phyloP scores from a whole-genome alignment of 1,140 invertebrate species.

The Stratiolaelaps scimitus region DNA sequence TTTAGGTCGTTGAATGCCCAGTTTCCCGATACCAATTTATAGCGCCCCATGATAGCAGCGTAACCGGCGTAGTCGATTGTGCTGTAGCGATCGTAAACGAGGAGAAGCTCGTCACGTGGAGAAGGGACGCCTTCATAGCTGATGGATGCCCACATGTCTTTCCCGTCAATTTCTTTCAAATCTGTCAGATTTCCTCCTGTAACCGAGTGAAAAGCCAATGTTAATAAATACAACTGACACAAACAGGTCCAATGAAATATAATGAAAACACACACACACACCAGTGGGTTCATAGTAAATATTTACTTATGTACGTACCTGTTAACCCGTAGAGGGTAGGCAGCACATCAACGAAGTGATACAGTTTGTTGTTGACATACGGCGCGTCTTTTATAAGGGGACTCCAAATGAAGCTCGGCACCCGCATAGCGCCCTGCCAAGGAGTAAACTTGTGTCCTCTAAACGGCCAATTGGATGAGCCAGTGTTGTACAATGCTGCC shows the following conservation, averaged over 20 bases:
- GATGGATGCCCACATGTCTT: background rate
- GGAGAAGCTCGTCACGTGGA: background rate
- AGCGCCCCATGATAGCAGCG: background rate
- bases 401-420: constrained; percentile 64
- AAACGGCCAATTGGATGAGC: constrained; percentile 81
- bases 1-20: background rate
- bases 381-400: constrained; percentile 48
- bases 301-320: constrained; percentile 30
- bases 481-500: constrained; percentile 58
- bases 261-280: too few species aligned
- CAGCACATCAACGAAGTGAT: constrained; percentile 78
- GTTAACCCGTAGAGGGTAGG: constrained; percentile 50
- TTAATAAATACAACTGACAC: too few species aligned
- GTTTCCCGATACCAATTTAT: background rate
- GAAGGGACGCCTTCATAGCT: background rate
- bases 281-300: background rate
- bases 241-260: too few species aligned
- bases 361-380: constrained; percentile 50
- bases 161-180: background rate
- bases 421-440: constrained; percentile 77
- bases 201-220: too few species aligned
- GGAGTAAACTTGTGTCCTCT: constrained; percentile 62
- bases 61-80: background rate
- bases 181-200: background rate
- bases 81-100: background rate